phyloP scores from a whole-genome alignment of 2,888 invertebrate species.

The Drosophila peninsularis region DNA sequence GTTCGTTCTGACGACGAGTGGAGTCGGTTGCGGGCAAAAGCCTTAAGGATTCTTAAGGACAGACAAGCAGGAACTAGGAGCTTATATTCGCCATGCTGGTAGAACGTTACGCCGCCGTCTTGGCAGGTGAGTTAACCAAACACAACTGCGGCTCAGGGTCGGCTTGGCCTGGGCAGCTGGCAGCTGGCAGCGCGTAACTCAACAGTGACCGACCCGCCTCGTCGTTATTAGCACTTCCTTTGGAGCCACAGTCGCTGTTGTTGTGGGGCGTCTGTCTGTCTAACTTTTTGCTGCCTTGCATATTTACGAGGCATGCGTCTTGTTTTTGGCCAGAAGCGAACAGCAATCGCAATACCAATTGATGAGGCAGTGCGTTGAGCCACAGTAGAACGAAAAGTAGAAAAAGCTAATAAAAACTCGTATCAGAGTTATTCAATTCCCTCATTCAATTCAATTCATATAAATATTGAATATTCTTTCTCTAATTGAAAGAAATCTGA shows the following conservation, averaged over 20 bases:
- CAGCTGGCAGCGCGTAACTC: slow-evolving; percentile 64
- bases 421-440: neutral
- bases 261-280: slow-evolving; percentile 69
- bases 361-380: slow-evolving; percentile 65
- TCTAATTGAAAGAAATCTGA: too few species aligned
- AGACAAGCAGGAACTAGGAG: neutral
- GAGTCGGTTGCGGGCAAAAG: slow-evolving; percentile 35
- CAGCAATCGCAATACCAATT: slow-evolving; percentile 57
- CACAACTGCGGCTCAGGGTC: slow-evolving; percentile 49
- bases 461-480: neutral
- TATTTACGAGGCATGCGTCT: slow-evolving; percentile 78
- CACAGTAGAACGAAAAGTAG: slow-evolving; percentile 44
- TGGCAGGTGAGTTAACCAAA: slow-evolving; percentile 69
- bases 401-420: neutral
- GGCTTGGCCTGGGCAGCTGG: slow-evolving; percentile 13
- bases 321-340: slow-evolving; percentile 55
- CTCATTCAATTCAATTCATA: neutral
- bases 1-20: slow-evolving; percentile 47
- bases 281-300: slow-evolving; percentile 75
- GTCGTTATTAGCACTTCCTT: slow-evolving; percentile 77
- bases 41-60: slow-evolving; percentile 45
- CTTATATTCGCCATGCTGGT: slow-evolving; percentile 23
- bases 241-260: slow-evolving; percentile 35
- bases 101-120: slow-evolving; percentile 36
- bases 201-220: slow-evolving; percentile 70